These are phyloP conservation scores for Nasonia vitripennis DNA, from an alignment of 1,140 invertebrate genomes.

Conservation along the genomic window DNA sequence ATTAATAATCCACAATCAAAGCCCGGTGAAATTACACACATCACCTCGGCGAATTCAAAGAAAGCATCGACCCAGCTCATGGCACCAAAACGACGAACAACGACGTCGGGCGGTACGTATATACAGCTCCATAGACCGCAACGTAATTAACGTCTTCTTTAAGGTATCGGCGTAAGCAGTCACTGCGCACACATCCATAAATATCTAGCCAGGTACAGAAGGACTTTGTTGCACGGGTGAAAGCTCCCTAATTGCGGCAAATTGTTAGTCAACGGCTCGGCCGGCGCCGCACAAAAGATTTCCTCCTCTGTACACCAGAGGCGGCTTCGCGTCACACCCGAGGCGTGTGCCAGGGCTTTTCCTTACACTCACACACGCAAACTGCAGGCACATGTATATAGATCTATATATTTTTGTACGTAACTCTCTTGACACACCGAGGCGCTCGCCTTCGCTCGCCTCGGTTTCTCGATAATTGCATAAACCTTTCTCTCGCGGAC, in stretches of 20 bases:
- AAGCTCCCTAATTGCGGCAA: slow-evolving; percentile 27
- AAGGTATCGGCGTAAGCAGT: not conserved
- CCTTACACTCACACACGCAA: not conserved
- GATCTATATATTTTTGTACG: not conserved
- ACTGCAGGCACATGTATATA: not conserved
- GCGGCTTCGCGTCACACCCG: slow-evolving; percentile 2
- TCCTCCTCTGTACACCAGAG: not conserved
- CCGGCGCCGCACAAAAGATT: not conserved
- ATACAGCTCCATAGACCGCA: too few relatives aligned
- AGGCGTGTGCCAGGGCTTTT: slow-evolving; percentile 11
- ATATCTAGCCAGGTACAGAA: not conserved
- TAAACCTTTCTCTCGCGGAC: slow-evolving; percentile 46
- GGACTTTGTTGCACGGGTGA: slow-evolving; percentile 10
- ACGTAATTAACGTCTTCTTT: slow-evolving; percentile 14
- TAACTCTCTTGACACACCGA: slow-evolving; percentile 26
- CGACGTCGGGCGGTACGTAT: too few relatives aligned
- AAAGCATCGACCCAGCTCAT: not conserved
- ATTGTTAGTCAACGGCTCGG: slow-evolving; percentile 20
- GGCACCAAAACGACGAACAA: not conserved
- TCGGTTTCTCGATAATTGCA: slow-evolving; percentile 52
- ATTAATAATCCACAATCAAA: not conserved
- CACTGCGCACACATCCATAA: not conserved
- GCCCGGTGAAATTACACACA: not conserved
- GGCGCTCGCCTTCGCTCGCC: slow-evolving; percentile 13
- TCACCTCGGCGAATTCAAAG: not conserved